A percentile compares a stretch with the other conserved stretches of the same genome.
Evolutionary conservation across 2,888 invertebrate species (phyloP).

Genomic region (Drosophila subsilvestris): DNA sequence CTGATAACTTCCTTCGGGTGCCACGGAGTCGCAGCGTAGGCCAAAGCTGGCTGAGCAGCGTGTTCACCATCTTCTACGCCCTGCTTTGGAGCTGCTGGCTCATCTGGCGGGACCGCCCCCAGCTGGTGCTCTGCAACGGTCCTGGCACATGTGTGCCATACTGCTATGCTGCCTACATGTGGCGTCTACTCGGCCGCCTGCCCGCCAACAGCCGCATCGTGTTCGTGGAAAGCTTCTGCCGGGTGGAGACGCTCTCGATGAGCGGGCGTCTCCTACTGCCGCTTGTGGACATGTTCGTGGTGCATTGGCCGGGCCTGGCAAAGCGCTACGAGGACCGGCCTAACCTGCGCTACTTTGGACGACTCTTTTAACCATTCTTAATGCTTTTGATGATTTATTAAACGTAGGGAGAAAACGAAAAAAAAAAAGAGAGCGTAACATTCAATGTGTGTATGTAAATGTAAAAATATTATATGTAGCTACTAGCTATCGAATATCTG

Average conservation of each 20-base stretch:
- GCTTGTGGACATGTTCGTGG: conserved; percentile 93
- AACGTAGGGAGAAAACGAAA: conserved; percentile 1
- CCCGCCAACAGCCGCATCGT: conserved; percentile 89
- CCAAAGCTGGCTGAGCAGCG: conserved; percentile 92
- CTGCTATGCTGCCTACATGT: conserved; percentile 90
- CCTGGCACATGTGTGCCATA: conserved; percentile 98
- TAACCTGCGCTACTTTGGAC: conserved; percentile 90
- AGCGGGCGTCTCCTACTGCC: conserved; percentile 94
- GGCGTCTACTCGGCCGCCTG: conserved; percentile 88
- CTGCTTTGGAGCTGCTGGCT: conserved; percentile 88
- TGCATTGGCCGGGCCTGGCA: conserved; percentile 95
- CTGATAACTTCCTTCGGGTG: conserved; percentile 86
- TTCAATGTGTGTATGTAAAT: too few species aligned
- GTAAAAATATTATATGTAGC: too few species aligned
- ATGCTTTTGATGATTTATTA: not conserved
- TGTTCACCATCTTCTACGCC: conserved; percentile 91
- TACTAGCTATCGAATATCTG: too few species aligned
- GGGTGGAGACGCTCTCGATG: conserved; percentile 94
- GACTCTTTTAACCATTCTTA: conserved; percentile 84
- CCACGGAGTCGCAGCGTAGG: conserved; percentile 94
- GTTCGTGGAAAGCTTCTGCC: conserved; percentile 97
- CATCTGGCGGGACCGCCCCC: conserved; percentile 89
- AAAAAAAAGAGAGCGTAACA: not conserved
- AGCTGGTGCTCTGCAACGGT: conserved; percentile 95
- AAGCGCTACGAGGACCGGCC: conserved; percentile 54